Base-by-base conservation (phyloP, 2,113 vertebrate species). In the Mungos mungo region DNA sequence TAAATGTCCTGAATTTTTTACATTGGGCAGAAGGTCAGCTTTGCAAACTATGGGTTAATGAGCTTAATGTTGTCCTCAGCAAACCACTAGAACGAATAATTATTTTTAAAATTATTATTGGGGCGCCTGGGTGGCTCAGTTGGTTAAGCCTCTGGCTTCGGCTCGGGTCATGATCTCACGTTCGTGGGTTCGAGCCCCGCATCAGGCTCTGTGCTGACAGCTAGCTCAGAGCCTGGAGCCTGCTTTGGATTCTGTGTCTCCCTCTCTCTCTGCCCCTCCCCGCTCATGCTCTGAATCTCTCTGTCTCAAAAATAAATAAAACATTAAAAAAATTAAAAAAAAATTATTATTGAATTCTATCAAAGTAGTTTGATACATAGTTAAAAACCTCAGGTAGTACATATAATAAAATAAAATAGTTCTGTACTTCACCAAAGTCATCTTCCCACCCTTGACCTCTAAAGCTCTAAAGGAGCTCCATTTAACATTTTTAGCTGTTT, bases 331-430 rank as follows among this genome's bases (percentile, higher is more conserved):
- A n/a, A n/a, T n/a, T n/a, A n/a, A n/a, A n/a, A n/a, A n/a, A 14
- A 60, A 84, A 52, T 90, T 54, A 92, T 41, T 81, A 92, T 91
- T 94, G 33, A 77, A 83, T 97, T 88, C 71, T 93, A 88, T 88
- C 77, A 57, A 90, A 88, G 33, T 89, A 91, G 85, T 90, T 50
- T 71, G 92, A 79, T 27, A 86, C 45, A 57, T 29, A 63, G 33
- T 86, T 85, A 74, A 93, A 88, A 98, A 91, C 23, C 63, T 85
- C 86, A 87, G 41, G 21, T 68, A 71, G 45, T 68, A 52, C 29
- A 52, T 68, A 14, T 47, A 77, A 93, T 77, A 72, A 65, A 65
- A 47, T 81, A 84, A 83, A 86, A n/a, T 41, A 15, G 7, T 82
- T 60, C 31, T 89, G 25, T 85, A 47, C n/a, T 72, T 94, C 29